phyloP scores from a whole-genome alignment of 2,888 invertebrate species.

The Spilarctia lutea region DNA sequence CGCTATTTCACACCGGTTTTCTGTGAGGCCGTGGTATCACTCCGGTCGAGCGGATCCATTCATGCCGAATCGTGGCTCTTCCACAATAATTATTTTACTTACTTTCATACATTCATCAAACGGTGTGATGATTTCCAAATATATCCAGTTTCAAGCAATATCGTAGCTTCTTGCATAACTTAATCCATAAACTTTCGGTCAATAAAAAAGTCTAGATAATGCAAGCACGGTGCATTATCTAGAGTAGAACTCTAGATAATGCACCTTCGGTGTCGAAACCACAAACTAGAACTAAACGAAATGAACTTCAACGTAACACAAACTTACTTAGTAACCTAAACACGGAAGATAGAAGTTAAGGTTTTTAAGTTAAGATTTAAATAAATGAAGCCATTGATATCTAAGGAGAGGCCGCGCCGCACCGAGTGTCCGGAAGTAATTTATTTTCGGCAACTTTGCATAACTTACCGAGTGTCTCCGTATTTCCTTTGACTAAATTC shows the following conservation, averaged over 20 bases:
- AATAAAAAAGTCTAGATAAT: too few relatives aligned
- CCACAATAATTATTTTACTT: too few relatives aligned
- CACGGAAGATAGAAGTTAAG: constrained; percentile 27
- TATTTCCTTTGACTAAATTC: constrained; percentile 25
- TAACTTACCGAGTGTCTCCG: constrained; percentile 20
- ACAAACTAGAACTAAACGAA: not conserved
- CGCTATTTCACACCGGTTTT: too few relatives aligned
- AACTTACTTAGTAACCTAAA: constrained; percentile 22
- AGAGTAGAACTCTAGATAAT: too few relatives aligned
- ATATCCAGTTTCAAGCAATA: not conserved
- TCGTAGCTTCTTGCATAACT: not conserved
- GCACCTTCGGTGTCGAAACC: not conserved
- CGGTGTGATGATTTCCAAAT: not conserved
- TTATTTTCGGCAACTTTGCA: constrained; percentile 35
- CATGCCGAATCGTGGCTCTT: too few relatives aligned
- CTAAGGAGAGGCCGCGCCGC: constrained; percentile 17
- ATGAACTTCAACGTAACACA: not conserved
- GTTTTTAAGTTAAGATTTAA: constrained; percentile 49
- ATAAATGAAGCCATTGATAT: constrained; percentile 52
- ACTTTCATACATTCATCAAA: too few relatives aligned
- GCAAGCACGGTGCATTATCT: not conserved
- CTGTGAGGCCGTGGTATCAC: too few relatives aligned
- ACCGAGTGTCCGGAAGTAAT: constrained; percentile 32
- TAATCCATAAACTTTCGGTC: not conserved
- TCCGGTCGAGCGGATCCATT: too few relatives aligned